A percentile compares a stretch with the other conserved stretches of the same genome.
Evolutionary conservation across 2,113 vertebrate species (phyloP).

Genomic region (Vulpes ferrilata): DNA sequence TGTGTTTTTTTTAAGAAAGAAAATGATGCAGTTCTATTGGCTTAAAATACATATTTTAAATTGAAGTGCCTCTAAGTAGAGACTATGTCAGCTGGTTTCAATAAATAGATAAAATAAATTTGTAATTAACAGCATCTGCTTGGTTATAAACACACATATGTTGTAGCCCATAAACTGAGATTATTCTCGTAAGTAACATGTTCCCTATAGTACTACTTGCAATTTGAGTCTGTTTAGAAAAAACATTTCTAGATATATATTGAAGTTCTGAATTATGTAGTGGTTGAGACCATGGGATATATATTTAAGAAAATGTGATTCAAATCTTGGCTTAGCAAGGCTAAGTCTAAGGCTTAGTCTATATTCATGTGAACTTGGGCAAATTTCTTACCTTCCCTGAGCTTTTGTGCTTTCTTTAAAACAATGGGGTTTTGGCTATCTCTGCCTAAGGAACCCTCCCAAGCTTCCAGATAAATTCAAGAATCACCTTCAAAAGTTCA

Average conservation of each 20-base stretch:
- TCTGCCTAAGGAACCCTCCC: background rate
- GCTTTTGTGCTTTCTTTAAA: background rate
- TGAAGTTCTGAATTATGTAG: background rate
- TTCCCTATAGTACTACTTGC: background rate
- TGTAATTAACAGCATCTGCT: slow-evolving; percentile 12
- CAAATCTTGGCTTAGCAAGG: background rate
- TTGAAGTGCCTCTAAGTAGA: background rate
- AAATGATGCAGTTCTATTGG: background rate
- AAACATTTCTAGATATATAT: background rate
- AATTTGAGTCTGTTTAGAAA: background rate
- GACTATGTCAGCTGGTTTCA: background rate
- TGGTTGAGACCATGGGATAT: background rate
- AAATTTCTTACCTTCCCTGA: background rate
- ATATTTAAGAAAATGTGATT: background rate
- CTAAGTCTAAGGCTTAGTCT: too few relatives aligned
- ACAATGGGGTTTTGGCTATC: background rate
- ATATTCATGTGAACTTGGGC: rapidly evolving
- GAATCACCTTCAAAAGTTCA: background rate
- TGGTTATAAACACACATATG: slow-evolving; percentile 23
- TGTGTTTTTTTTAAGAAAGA: background rate
- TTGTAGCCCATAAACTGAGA: background rate
- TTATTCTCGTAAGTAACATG: slow-evolving; percentile 25
- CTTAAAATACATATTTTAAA: slow-evolving; percentile 15
- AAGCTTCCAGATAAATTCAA: background rate
- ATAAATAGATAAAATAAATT: slow-evolving; percentile 62